Conservation (phyloP, 2,888 invertebrate genomes). For the Cepaea hortensis region DNA sequence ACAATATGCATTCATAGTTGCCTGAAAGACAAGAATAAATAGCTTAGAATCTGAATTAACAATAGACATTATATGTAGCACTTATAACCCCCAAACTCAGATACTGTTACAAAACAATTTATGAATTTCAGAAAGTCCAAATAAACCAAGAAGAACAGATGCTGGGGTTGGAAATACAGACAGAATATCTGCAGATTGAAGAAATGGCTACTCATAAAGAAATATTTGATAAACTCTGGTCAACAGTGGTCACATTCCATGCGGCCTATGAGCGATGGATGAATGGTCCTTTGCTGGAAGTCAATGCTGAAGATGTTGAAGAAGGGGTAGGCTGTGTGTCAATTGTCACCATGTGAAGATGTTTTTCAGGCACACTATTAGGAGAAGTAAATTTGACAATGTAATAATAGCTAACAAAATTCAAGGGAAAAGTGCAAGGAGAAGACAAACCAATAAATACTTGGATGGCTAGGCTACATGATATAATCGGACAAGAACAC, state of each 20-base stretch:
- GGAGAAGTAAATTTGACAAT: too few species aligned
- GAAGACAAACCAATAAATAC: too few species aligned
- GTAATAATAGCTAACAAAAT: too few species aligned
- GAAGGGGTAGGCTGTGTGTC: constrained; percentile 67
- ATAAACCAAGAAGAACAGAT: constrained; percentile 74
- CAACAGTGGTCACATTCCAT: constrained; percentile 73
- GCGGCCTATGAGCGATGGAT: constrained; percentile 75
- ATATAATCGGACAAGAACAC: too few species aligned
- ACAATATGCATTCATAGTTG: too few species aligned
- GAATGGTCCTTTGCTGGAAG: constrained; percentile 75
- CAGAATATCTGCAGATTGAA: constrained; percentile 70
- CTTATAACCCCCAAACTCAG: too few species aligned
- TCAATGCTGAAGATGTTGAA: constrained; percentile 75
- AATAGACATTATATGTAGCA: too few species aligned
- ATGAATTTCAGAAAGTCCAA: constrained; percentile 64
- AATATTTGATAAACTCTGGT: constrained; percentile 75
- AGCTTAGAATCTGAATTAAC: too few species aligned
- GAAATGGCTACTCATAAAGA: constrained; percentile 70
- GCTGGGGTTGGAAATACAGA: constrained; percentile 69
- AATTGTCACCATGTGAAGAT: neutral
- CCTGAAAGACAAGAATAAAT: too few species aligned
- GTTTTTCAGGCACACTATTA: neutral
- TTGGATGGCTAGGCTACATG: too few species aligned
- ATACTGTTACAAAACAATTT: too few species aligned
- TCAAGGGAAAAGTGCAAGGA: too few species aligned